Percentiles rank a stretch among this genome's conserved stretches.
Conservation (phyloP, 2,113 vertebrate genomes). For the Myxocyprinus asiaticus region DNA sequence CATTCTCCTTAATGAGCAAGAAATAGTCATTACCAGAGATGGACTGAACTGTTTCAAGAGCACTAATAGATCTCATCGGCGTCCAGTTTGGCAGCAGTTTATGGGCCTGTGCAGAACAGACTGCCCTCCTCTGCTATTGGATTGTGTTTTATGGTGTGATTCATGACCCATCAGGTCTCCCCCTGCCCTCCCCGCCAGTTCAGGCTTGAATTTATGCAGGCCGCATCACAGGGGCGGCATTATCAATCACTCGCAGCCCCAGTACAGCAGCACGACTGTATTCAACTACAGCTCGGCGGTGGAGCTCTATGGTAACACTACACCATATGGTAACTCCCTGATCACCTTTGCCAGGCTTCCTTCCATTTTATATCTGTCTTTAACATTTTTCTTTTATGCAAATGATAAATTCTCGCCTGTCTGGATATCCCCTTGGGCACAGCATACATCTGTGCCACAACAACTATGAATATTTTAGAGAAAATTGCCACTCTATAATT, state of each 20-base stretch:
- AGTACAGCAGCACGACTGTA: neutral
- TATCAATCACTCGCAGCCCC: slow-evolving; percentile 54
- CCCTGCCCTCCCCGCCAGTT: slow-evolving; percentile 29
- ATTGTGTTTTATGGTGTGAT: slow-evolving; percentile 59
- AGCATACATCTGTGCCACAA: slow-evolving; percentile 63
- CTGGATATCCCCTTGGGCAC: slow-evolving; percentile 56
- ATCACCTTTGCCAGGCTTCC: slow-evolving; percentile 53
- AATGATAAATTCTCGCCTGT: slow-evolving; percentile 65
- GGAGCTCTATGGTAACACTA: neutral
- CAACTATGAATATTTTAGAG: slow-evolving; percentile 14
- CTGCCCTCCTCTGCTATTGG: slow-evolving; percentile 38
- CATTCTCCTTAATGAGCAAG: neutral
- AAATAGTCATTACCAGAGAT: neutral
- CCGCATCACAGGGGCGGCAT: slow-evolving; percentile 55
- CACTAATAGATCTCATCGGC: neutral
- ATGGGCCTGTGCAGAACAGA: too few species aligned
- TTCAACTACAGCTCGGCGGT: neutral
- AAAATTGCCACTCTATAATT: neutral
- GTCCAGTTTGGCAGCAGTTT: neutral
- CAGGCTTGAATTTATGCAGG: slow-evolving; percentile 43
- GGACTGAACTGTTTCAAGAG: neutral
- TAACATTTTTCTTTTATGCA: slow-evolving; percentile 65
- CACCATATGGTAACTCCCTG: neutral
- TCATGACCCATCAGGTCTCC: slow-evolving; percentile 58
- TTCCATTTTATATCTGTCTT: neutral